Conservation (phyloP, 2,113 vertebrate genomes). For the Tyrannus savana region DNA sequence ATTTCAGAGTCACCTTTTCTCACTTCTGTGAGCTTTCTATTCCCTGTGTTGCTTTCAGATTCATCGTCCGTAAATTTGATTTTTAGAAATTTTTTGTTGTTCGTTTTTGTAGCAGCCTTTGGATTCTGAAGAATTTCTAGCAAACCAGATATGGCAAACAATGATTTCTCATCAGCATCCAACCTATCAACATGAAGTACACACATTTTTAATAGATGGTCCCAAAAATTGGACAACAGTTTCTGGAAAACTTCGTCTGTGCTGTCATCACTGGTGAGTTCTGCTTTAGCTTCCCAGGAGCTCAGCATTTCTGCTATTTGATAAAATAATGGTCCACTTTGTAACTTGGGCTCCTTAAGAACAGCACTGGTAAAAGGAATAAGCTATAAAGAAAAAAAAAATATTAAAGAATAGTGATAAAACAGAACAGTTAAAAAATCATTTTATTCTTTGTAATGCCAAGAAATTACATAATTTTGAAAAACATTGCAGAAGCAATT, state of each 20-base stretch:
- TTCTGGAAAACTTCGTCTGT: constrained; percentile 71
- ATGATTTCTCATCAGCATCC: constrained; percentile 75
- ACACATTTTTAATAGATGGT: constrained; percentile 80
- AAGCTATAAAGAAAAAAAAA: constrained; percentile 75
- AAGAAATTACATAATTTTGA: neutral
- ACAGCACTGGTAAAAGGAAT: constrained; percentile 82
- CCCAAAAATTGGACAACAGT: constrained; percentile 87
- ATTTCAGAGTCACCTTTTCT: constrained; percentile 51
- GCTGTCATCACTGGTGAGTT: constrained; percentile 31
- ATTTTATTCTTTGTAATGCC: neutral
- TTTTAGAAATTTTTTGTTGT: constrained; percentile 79
- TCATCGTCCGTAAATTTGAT: constrained; percentile 80
- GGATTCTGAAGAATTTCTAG: constrained; percentile 87
- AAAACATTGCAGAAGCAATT: neutral
- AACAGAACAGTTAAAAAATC: neutral
- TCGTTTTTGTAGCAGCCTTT: constrained; percentile 62
- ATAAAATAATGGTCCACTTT: constrained; percentile 84
- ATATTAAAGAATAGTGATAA: neutral
- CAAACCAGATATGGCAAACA: constrained; percentile 84
- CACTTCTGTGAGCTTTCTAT: neutral
- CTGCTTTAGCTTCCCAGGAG: constrained; percentile 88
- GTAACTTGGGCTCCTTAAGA: constrained; percentile 80
- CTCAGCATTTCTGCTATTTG: constrained; percentile 83
- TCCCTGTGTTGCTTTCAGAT: constrained; percentile 28
- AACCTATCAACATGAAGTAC: constrained; percentile 75